Percentiles rank a stretch among this genome's conserved stretches.
Conservation (phyloP, 1,140 invertebrate species). For the Aleiodes sp. region DNA sequence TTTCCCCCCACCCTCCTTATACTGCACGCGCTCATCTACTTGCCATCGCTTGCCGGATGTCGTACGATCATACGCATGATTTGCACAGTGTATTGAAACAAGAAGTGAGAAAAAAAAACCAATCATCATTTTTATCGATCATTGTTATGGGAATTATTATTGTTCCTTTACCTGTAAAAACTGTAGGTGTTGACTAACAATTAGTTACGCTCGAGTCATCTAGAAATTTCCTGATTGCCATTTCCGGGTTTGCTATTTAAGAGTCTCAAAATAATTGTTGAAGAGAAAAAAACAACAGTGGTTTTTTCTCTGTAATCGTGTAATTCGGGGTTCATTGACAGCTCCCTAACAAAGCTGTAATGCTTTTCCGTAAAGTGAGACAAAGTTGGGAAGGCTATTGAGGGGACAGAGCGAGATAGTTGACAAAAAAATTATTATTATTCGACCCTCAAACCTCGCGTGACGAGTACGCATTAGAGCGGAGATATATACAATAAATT, state of each 20-base stretch:
- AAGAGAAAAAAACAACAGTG: background rate
- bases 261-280: conserved; percentile 10
- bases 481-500: conserved; percentile 38
- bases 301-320: background rate
- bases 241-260: conserved; percentile 18
- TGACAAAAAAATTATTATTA: conserved; percentile 35
- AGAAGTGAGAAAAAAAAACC: no score
- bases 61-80: conserved; percentile 1
- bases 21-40: conserved; percentile 17
- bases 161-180: no score
- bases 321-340: conserved; percentile 26
- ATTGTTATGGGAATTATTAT: no score
- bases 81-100: background rate
- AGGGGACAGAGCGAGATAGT: conserved; percentile 29
- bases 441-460: conserved; percentile 43
- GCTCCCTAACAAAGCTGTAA: background rate
- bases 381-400: background rate
- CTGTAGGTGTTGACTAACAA: no score
- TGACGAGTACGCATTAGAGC: conserved; percentile 46
- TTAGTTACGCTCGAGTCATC: background rate
- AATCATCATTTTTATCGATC: no score
- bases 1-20: conserved; percentile 5
- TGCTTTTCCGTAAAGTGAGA: background rate
- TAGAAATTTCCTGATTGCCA: background rate
- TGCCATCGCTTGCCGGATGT: conserved; percentile 14